Evolutionary conservation across 92 coral and sea anemone species (phyloP).

Genomic region (Ricordea florida): DNA sequence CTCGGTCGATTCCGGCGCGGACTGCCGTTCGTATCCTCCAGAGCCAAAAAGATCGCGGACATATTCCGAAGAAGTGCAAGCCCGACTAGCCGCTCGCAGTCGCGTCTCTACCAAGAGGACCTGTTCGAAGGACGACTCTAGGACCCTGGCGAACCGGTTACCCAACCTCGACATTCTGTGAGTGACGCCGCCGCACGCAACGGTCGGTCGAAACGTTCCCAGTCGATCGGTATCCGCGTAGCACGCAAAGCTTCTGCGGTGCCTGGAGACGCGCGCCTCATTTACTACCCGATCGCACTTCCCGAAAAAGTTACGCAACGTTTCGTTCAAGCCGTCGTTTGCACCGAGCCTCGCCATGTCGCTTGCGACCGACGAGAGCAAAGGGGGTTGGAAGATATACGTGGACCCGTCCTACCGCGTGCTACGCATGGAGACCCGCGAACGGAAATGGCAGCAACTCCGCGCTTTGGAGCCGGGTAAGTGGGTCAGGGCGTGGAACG

Average conservation of each 20-base stretch:
- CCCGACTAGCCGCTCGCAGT: not conserved
- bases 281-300: not conserved
- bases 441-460: not conserved
- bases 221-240: not conserved
- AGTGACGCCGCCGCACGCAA: not conserved
- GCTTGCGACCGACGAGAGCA: no score
- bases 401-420: constrained; percentile 8
- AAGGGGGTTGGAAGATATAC: not conserved
- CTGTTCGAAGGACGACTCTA: not conserved
- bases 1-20: not conserved
- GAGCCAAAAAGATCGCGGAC: not conserved
- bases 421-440: not conserved
- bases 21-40: no score
- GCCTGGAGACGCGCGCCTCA: not conserved
- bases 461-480: not conserved
- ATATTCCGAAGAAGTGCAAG: not conserved
- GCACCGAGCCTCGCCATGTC: not conserved
- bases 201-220: not conserved
- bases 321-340: not conserved
- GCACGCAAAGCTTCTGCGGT: not conserved
- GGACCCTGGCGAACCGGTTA: not conserved
- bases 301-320: not conserved
- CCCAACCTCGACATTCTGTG: not conserved
- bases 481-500: not conserved
- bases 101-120: not conserved